These are phyloP conservation scores for Calyptomena viridis DNA, from an alignment of 2,113 vertebrate species.

Conservation along the genomic window DNA sequence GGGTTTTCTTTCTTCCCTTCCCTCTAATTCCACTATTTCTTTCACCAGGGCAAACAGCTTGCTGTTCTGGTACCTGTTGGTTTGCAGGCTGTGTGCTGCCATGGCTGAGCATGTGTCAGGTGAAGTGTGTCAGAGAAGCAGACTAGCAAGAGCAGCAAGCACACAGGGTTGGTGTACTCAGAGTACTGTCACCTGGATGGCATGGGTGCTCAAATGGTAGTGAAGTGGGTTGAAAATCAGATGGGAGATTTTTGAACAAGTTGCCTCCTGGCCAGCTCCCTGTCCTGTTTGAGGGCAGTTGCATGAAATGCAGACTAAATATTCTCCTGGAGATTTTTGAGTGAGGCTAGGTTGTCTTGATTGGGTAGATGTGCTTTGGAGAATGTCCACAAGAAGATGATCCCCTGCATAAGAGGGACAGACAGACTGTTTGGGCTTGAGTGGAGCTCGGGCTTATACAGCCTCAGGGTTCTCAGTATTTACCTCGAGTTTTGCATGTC, in stretches of 20 bases:
- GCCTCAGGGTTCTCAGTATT: not conserved
- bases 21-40: not conserved
- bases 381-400: not conserved
- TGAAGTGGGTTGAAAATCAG: not conserved
- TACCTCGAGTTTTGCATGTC: not conserved
- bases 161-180: not conserved
- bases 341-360: not conserved
- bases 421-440: not conserved
- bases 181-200: not conserved
- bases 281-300: not conserved
- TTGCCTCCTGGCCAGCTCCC: not conserved
- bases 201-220: not conserved
- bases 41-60: not conserved
- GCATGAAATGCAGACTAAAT: not conserved
- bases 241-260: not conserved
- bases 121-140: not conserved
- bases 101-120: no score
- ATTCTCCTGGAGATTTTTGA: not conserved
- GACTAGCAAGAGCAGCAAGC: not conserved
- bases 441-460: not conserved
- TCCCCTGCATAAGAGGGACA: not conserved
- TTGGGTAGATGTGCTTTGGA: not conserved
- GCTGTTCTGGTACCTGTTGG: not conserved
- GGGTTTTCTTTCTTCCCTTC: not conserved
- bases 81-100: not conserved